Evolutionary conservation across 2,113 vertebrate genomes (phyloP).

Genomic region (Poecilia latipinna): DNA sequence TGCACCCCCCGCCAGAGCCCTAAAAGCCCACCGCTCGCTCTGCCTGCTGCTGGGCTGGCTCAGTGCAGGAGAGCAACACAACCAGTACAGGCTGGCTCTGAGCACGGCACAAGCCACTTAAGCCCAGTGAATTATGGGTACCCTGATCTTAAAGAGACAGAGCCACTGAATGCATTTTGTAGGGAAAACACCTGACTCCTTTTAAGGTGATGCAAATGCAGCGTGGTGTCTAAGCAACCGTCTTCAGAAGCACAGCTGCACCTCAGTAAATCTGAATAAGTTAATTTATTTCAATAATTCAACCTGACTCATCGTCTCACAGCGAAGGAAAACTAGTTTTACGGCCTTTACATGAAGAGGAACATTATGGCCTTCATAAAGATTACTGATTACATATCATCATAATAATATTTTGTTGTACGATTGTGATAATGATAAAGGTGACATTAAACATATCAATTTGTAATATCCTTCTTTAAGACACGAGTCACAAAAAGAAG

Average conservation of each 20-base stretch:
- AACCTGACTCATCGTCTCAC: not conserved
- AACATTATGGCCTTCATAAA: too few species aligned
- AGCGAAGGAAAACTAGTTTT: not conserved
- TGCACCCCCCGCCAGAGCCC: constrained; percentile 49
- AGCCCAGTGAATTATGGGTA: constrained; percentile 80
- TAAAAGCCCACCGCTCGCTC: constrained; percentile 52
- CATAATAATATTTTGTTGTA: too few species aligned
- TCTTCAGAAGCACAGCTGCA: constrained; percentile 8
- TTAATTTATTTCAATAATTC: not conserved
- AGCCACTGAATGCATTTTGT: constrained; percentile 25
- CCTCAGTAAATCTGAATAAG: not conserved
- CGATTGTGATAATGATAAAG: too few species aligned
- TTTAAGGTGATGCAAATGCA: constrained; percentile 46
- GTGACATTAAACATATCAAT: too few species aligned
- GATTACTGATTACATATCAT: too few species aligned
- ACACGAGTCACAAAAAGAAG: too few species aligned
- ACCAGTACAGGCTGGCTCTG: constrained; percentile 64
- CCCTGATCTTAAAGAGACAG: constrained; percentile 79
- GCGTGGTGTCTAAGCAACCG: constrained; percentile 51
- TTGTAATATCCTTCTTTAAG: too few species aligned
- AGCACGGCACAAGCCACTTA: constrained; percentile 64
- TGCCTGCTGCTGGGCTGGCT: constrained; percentile 42
- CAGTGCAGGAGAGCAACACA: constrained; percentile 59
- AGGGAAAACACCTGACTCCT: constrained; percentile 55
- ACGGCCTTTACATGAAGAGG: too few species aligned